Base-by-base conservation (phyloP, 2,113 vertebrate species). In the Eidolon helvum region DNA sequence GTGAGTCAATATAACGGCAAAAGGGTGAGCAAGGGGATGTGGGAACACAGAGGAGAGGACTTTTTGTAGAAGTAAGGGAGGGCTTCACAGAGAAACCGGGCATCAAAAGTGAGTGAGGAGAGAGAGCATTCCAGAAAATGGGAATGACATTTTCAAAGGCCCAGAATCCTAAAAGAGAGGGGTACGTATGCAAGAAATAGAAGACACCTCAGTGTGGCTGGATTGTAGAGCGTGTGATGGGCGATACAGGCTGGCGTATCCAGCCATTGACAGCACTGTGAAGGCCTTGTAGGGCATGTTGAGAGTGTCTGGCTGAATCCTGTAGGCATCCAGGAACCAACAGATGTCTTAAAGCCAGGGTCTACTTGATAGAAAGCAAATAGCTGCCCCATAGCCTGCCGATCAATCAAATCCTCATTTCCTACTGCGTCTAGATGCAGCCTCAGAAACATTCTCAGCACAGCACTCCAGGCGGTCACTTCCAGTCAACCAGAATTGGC, bases 401-500 rank as follows among this genome's bases (percentile, higher is more conserved):
- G 35, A 5, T 75, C 74, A 66, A 43, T 95, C 71, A 78, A 72
- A 63, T 68, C 40, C 43, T 57, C 55, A 38, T 84, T 83, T 88
- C 84, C 83, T 69, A 22, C 33, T 45, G 65, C 0, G 0, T 84
- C 75, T 87, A 38, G 69, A 59, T 94, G n/a, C 80, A 59, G 74
- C 87, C 57, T 75, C 68, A 74, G 94, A 87, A 92, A 75, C 14
- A 1, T 90, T 87, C 74, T 74, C 75, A 78, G 35, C 88, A 87
- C 19, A 61, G 74, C 68, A 30, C 40, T 50, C 30, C 26, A 84
- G 85, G 84, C 59, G 63, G 91, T 65, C 88, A 95, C 88, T 95
- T 90, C 87, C 91, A 90, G 84, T 61, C 95, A 91, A 53, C 79
- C 59, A 57, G 88, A 92, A 68, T 50, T 90, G 91, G 88, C 91